These are phyloP conservation scores for Vireo griseus DNA, from an alignment of 2,797 vertebrate species.

Conservation along the genomic window DNA sequence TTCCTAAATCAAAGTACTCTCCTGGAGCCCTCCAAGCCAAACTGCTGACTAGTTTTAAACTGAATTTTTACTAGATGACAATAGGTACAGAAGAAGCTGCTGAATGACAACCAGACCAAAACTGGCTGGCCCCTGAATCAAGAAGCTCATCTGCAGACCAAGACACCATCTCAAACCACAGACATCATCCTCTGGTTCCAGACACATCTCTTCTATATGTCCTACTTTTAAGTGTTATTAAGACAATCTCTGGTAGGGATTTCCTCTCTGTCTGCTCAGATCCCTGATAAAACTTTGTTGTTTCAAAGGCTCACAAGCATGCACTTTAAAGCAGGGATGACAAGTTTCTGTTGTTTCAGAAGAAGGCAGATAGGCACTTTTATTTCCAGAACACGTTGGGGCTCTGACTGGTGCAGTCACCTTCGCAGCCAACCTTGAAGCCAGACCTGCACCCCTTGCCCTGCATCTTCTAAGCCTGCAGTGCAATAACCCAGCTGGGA, in stretches of 20 bases:
- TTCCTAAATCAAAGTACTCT: background rate
- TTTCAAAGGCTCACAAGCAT: background rate
- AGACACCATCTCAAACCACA: background rate
- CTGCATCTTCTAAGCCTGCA: background rate
- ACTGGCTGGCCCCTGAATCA: accelerated
- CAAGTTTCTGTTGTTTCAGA: background rate
- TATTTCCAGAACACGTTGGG: accelerated
- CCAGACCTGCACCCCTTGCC: background rate
- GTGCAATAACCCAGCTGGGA: background rate
- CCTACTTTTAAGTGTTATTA: background rate
- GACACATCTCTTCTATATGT: background rate
- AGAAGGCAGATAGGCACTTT: background rate
- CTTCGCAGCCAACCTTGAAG: accelerated
- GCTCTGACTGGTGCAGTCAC: background rate
- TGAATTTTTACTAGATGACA: background rate
- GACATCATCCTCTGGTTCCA: background rate
- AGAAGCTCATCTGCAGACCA: background rate
- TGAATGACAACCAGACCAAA: background rate
- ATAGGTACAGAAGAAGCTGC: background rate
- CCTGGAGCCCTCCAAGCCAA: background rate
- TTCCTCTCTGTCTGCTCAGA: background rate
- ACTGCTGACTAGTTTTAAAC: background rate
- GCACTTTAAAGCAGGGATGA: background rate
- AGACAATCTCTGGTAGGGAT: background rate
- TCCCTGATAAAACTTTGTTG: background rate